Evolutionary conservation across 2,113 vertebrate genomes (phyloP).

Genomic region (Xenotilapia leptura): DNA sequence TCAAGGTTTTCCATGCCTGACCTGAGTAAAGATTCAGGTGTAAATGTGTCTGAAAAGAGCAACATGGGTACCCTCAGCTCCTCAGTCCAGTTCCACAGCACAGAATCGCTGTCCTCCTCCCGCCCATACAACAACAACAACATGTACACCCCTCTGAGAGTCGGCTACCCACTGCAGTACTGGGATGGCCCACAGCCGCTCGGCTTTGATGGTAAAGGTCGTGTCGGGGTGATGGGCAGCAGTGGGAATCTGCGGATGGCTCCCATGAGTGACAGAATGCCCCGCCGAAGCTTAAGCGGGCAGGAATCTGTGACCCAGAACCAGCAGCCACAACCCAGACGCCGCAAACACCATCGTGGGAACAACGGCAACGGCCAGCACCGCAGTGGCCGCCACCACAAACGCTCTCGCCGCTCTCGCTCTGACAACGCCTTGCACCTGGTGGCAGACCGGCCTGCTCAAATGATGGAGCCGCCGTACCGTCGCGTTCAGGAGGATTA

Average conservation of each 20-base stretch:
- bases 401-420: conserved; percentile 86
- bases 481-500: conserved; percentile 85
- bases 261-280: conserved; percentile 85
- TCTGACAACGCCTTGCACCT: conserved; percentile 94
- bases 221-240: conserved; percentile 69
- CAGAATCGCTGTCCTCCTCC: conserved; percentile 87
- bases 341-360: conserved; percentile 72
- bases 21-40: conserved; percentile 97
- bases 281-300: conserved; percentile 72
- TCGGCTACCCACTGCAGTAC: conserved; percentile 78
- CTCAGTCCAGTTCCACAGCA: conserved; percentile 91
- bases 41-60: conserved; percentile 97
- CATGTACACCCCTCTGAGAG: conserved; percentile 75
- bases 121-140: conserved; percentile 91
- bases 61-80: conserved; percentile 97
- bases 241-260: conserved; percentile 73
- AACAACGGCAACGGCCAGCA: conserved; percentile 75
- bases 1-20: conserved; percentile 99
- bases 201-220: conserved; percentile 78
- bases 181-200: conserved; percentile 74
- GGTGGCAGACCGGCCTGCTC: conserved; percentile 80
- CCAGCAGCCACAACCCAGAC: conserved; percentile 65
- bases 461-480: conserved; percentile 79
- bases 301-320: conserved; percentile 72
- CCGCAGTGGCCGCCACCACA: conserved; percentile 75